These are phyloP conservation scores for Enteromius mattozi DNA, from an alignment of 2,797 vertebrate genomes.

Conservation along the genomic window DNA sequence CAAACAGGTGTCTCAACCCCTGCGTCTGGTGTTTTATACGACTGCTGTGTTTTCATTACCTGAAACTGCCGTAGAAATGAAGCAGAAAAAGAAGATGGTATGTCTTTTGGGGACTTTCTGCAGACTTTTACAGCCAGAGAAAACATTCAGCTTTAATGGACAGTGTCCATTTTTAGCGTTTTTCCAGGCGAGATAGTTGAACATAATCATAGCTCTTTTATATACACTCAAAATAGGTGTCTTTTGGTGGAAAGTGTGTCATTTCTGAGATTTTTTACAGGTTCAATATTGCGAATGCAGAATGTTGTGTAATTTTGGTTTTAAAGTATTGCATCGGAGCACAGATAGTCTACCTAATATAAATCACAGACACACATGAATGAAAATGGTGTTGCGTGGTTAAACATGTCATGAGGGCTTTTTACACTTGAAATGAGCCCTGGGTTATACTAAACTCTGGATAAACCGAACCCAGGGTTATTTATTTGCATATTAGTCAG, in stretches of 20 bases:
- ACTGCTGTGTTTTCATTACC: slow-evolving; percentile 56
- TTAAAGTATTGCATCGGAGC: neutral
- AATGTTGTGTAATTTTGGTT: slow-evolving; percentile 20
- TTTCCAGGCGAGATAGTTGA: slow-evolving; percentile 30
- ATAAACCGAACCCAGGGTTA: neutral
- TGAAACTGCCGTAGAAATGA: slow-evolving; percentile 3
- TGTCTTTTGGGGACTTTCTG: slow-evolving; percentile 41
- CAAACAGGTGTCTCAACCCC: slow-evolving; percentile 63
- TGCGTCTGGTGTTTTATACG: slow-evolving; percentile 36
- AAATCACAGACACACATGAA: neutral
- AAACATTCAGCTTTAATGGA: slow-evolving; percentile 40
- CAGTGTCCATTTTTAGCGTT: neutral
- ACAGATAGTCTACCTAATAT: neutral
- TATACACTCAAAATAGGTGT: neutral
- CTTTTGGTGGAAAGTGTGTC: slow-evolving; percentile 17
- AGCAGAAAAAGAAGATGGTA: slow-evolving; percentile 15
- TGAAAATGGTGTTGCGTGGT: slow-evolving; percentile 2
- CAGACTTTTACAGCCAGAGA: slow-evolving; percentile 40
- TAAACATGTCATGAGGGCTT: neutral
- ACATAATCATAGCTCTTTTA: slow-evolving; percentile 30
- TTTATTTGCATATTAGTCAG: neutral
- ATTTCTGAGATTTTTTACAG: neutral
- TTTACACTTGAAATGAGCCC: neutral
- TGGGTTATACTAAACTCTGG: neutral
- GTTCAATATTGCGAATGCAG: neutral